Base-by-base conservation (phyloP, 2,888 invertebrate genomes). In the Ceramica pisi region DNA sequence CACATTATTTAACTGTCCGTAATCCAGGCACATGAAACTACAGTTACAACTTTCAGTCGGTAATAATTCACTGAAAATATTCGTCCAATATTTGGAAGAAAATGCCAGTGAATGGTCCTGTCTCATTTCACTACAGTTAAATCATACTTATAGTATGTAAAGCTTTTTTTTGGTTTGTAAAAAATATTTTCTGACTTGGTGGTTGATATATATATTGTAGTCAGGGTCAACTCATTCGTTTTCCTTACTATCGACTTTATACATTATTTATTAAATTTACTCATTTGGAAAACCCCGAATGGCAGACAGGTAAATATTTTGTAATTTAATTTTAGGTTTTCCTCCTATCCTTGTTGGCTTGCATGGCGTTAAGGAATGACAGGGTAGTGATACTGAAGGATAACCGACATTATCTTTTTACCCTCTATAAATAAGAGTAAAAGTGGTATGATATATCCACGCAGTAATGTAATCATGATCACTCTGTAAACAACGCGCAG, bases 401-500 rank as follows among this genome's bases (percentile, higher is more conserved):
- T 57, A 64, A 53, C 57, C 31, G 62, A 63, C 56, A 80, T 68
- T 56, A 64, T 48, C 65, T 57, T 77, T 78, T 51, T 74, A 75
- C 66, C 68, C 76, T 69, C 63, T 67, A 57, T 68, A 51, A 64
- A 67, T 71, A 66, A 67, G 46, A 67, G 64, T 67, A 66, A 81
- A 62, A 71, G 53, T 71, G 71, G 53, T 67, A 35, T 31, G 81
- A 76, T 66, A 44, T 26, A 48, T 65, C 50, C 69, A 72, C 68
- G 63, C 68, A 67, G 59, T 66, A 69, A 62, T 51, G 23, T 67
- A 61, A 51, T 76, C 61, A 59, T 51, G 67, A 80, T 80, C 75
- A 80, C 67, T 80, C 35, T 75, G 63, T 78, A 78, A 78, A 78
- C 77, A 77, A 60, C 60, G 44, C 26, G 41, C 73, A 53, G 35